Percentiles rank a stretch among this genome's conserved stretches.
These are phyloP conservation scores for Fundulus diaphanus DNA, from an alignment of 2,797 vertebrate species.

Conservation along the genomic window DNA sequence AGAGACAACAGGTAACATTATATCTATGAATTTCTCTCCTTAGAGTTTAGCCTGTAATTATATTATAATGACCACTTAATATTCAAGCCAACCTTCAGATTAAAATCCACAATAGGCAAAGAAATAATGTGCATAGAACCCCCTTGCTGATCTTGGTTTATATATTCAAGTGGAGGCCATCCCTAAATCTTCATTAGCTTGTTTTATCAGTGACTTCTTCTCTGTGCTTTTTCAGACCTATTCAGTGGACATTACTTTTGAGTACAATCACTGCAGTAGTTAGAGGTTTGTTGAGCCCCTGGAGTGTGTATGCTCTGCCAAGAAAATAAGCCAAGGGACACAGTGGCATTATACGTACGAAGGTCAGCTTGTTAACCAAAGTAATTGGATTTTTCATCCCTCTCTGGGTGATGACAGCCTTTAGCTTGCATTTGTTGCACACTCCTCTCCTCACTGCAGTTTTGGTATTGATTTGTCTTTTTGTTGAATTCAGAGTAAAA, in stretches of 20 bases:
- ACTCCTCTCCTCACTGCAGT: constrained; percentile 58
- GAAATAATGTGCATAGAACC: constrained; percentile 6
- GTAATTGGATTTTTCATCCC: constrained; percentile 90
- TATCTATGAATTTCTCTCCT: not conserved
- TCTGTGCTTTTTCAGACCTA: constrained; percentile 42
- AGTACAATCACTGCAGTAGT: constrained; percentile 73
- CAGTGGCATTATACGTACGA: constrained; percentile 83
- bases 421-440: constrained; percentile 55
- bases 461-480: constrained; percentile 72
- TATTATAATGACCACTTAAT: not conserved
- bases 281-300: constrained; percentile 64
- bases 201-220: constrained; percentile 40
- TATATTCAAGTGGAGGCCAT: constrained; percentile 18
- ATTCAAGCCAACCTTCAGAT: constrained; percentile 1
- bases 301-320: constrained; percentile 60
- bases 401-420: constrained; percentile 77
- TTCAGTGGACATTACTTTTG: constrained; percentile 61
- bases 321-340: constrained; percentile 82
- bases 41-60: not conserved
- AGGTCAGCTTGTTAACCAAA: constrained; percentile 88
- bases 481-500: constrained; percentile 62
- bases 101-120: constrained; percentile 4
- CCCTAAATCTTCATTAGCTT: constrained; percentile 38
- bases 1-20: not conserved
- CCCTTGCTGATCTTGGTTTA: constrained; percentile 18